Evolutionary conservation across 2,113 vertebrate genomes (phyloP).

Genomic region (Megaceryle torquata): DNA sequence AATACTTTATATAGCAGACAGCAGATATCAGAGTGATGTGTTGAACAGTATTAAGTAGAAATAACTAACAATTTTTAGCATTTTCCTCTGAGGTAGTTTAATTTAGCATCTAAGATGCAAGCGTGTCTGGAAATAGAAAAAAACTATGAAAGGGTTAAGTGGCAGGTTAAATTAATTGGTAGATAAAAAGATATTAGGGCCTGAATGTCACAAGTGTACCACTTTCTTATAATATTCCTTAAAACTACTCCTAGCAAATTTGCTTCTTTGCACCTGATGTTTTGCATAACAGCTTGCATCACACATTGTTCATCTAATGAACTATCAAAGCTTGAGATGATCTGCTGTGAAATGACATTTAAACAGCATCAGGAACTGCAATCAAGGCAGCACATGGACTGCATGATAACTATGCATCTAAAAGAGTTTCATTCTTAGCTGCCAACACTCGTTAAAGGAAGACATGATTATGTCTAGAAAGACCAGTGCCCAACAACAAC

Average conservation of each 20-base stretch:
- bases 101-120: background rate
- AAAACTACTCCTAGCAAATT: background rate
- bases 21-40: background rate
- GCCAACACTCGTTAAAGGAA: background rate
- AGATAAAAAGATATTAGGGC: background rate
- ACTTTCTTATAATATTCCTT: background rate
- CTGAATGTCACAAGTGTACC: background rate
- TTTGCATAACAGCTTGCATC: background rate
- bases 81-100: background rate
- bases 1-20: background rate
- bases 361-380: background rate
- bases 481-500: fast-evolving
- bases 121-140: background rate
- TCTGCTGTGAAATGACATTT: background rate
- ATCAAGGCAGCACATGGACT: background rate
- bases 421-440: background rate
- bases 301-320: background rate
- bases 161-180: background rate
- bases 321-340: background rate
- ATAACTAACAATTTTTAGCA: background rate
- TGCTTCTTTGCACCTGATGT: background rate
- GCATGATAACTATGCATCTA: background rate
- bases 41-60: background rate
- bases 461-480: background rate
- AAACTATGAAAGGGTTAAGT: background rate